A percentile compares a stretch with the other conserved stretches of the same genome.
phyloP scores from a whole-genome alignment of 2,888 invertebrate genomes.

The Thyatira batis region DNA sequence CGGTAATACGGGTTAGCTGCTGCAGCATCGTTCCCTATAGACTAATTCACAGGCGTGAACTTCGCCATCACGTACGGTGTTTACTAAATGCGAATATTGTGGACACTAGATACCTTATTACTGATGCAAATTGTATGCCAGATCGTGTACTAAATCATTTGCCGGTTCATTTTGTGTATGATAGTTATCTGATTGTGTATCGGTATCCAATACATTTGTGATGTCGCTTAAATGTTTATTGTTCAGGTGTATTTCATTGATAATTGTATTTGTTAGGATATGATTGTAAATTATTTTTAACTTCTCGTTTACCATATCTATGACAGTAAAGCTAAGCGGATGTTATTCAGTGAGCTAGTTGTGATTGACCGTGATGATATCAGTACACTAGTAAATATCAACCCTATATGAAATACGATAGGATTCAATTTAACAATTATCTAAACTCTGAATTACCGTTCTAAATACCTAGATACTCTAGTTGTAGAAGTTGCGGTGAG shows the following conservation, averaged over 20 bases:
- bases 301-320: no score
- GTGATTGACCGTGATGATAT: no score
- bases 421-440: slow-evolving; percentile 28
- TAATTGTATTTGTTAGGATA: no score
- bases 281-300: no score
- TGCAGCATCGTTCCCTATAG: slow-evolving; percentile 13
- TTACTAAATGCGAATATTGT: slow-evolving; percentile 19
- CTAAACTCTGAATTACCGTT: slow-evolving; percentile 23
- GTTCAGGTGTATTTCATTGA: no score
- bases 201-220: background rate
- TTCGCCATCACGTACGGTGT: slow-evolving; percentile 26
- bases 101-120: slow-evolving; percentile 27
- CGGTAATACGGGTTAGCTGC: background rate
- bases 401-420: slow-evolving; percentile 16
- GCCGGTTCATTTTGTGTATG: background rate
- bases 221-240: no score
- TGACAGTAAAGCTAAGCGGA: no score
- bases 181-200: background rate
- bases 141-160: background rate
- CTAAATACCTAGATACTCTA: slow-evolving; percentile 28
- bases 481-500: slow-evolving; percentile 18
- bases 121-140: slow-evolving; percentile 31
- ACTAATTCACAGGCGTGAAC: slow-evolving; percentile 26
- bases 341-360: no score
- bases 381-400: no score